Percentiles rank a stretch among this genome's conserved stretches.
Conservation (phyloP, 2,888 invertebrate species). For the Halictus ligatus region DNA sequence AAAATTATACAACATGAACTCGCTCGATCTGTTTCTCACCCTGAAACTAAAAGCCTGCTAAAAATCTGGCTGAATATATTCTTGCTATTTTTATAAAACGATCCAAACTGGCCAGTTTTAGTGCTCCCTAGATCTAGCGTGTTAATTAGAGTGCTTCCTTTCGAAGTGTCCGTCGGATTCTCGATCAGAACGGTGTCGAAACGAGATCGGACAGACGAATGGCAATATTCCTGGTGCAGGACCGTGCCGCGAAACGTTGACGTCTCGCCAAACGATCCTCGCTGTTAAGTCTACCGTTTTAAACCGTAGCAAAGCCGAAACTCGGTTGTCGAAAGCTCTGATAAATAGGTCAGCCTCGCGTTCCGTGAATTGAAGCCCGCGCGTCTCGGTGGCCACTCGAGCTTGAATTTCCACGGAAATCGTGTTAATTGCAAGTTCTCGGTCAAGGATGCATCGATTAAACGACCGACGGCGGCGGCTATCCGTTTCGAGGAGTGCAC, state of each 20-base stretch:
- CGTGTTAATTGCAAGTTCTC: conserved; percentile 50
- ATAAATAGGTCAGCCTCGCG: conserved; percentile 50
- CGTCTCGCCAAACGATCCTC: background rate
- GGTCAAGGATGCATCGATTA: conserved; percentile 37
- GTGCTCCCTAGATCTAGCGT: too few species aligned
- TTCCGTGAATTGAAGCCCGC: conserved; percentile 17
- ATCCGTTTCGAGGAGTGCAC: conserved; percentile 3
- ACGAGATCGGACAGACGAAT: background rate
- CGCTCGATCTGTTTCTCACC: too few species aligned
- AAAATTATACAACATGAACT: too few species aligned
- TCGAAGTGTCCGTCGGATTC: background rate
- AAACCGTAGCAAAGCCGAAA: conserved; percentile 13
- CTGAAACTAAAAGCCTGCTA: too few species aligned
- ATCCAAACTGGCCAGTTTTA: too few species aligned
- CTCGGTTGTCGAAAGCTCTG: conserved; percentile 17
- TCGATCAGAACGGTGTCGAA: conserved; percentile 1
- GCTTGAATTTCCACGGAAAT: conserved; percentile 48
- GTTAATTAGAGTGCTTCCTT: too few species aligned
- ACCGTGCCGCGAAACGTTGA: background rate
- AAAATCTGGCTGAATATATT: too few species aligned
- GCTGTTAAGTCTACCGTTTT: conserved; percentile 5
- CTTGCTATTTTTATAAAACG: too few species aligned
- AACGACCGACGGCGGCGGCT: background rate
- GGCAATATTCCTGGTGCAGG: background rate
- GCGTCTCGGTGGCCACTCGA: conserved; percentile 35